Evolutionary conservation across 1,140 invertebrate genomes (phyloP).

Genomic region (Mercenaria mercenaria): DNA sequence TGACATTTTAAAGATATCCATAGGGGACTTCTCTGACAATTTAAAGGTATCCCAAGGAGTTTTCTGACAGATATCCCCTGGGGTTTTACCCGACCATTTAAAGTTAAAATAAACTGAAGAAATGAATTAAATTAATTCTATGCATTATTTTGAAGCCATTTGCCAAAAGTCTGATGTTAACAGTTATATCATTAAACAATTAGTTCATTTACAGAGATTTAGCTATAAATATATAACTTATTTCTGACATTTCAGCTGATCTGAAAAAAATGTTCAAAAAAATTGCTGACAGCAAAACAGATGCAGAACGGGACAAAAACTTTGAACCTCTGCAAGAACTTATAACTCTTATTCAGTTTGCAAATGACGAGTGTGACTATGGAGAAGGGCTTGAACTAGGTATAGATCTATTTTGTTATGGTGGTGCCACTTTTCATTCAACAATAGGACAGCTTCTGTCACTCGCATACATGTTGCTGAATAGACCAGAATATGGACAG

Average conservation of each 20-base stretch:
- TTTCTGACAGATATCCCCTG: no score
- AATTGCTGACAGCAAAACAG: slow-evolving; percentile 88
- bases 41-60: no score
- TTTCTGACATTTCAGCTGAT: slow-evolving; percentile 87
- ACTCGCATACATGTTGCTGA: slow-evolving; percentile 92
- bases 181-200: no score
- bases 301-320: slow-evolving; percentile 88
- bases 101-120: no score
- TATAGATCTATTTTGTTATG: slow-evolving; percentile 92
- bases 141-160: no score
- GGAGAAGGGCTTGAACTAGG: slow-evolving; percentile 96
- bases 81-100: no score
- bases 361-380: slow-evolving; percentile 97
- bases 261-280: slow-evolving; percentile 91
- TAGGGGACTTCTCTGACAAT: no score
- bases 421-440: slow-evolving; percentile 88
- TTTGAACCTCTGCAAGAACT: slow-evolving; percentile 89
- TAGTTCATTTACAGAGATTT: no score
- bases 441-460: slow-evolving; percentile 89
- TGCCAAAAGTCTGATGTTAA: no score
- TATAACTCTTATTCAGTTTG: slow-evolving; percentile 90
- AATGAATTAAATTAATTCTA: no score
- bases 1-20: no score
- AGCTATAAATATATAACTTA: no score
- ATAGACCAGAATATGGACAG: slow-evolving; percentile 90